Evolutionary conservation across 2,113 vertebrate species (phyloP).

Genomic region (Solea senegalensis): DNA sequence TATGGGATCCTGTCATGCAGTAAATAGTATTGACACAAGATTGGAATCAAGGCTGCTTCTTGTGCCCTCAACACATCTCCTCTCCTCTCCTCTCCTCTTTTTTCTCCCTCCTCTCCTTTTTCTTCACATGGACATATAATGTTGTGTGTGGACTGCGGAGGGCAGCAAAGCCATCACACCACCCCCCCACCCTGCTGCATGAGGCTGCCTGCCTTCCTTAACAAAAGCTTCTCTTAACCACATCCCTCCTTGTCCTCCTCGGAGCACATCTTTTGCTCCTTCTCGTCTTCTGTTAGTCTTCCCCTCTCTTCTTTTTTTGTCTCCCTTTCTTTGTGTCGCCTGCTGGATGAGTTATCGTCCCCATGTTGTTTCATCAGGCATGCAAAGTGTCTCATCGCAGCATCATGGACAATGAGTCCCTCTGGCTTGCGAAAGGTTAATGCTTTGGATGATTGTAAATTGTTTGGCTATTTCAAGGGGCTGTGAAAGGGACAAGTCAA

Average conservation of each 20-base stretch:
- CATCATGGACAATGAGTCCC: constrained; percentile 60
- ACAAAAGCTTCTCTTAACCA: constrained; percentile 16
- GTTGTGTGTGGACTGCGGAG: constrained; percentile 1
- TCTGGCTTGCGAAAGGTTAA: constrained; percentile 75
- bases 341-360: constrained; percentile 34
- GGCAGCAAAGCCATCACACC: background rate
- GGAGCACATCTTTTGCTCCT: background rate
- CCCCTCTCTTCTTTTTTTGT: background rate
- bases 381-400: constrained; percentile 52
- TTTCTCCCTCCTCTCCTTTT: background rate
- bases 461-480: constrained; percentile 72
- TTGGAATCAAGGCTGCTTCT: constrained; percentile 59
- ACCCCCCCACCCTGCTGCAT: constrained; percentile 29
- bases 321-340: constrained; percentile 25
- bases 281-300: constrained; percentile 9
- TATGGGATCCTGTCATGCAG: constrained; percentile 71
- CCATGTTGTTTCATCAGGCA: constrained; percentile 52
- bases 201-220: constrained; percentile 23
- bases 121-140: constrained; percentile 10
- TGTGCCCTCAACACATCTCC: constrained; percentile 43
- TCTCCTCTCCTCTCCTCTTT: constrained; percentile 12
- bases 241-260: constrained; percentile 23
- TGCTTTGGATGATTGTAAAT: constrained; percentile 76
- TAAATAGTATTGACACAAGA: constrained; percentile 70
- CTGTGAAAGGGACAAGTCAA: constrained; percentile 67